Evolutionary conservation across 2,888 invertebrate species (phyloP).

Genomic region (Deilephila elpenor): DNA sequence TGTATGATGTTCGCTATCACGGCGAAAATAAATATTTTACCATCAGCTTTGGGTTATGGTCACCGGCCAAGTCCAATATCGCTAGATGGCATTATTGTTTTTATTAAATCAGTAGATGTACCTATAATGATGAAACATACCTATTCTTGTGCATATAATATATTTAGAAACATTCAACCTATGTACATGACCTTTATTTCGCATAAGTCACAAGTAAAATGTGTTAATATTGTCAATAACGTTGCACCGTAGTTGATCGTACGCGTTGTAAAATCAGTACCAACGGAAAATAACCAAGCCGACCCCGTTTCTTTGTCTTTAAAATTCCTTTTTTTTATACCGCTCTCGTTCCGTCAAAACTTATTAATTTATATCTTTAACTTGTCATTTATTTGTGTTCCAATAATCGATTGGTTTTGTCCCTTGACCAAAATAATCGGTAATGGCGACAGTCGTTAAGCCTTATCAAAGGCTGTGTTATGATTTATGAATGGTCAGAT

Average conservation of each 20-base stretch:
- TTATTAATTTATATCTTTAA: constrained; percentile 17
- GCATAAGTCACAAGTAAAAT: not conserved
- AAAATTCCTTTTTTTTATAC: constrained; percentile 51
- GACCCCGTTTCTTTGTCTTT: constrained; percentile 72
- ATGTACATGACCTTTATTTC: no score
- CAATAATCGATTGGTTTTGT: constrained; percentile 17
- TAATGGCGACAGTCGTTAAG: constrained; percentile 16
- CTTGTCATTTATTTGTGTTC: constrained; percentile 21
- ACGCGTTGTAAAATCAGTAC: constrained; percentile 49
- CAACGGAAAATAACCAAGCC: constrained; percentile 66
- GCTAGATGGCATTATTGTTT: no score
- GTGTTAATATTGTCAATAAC: constrained; percentile 32
- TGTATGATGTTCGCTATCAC: no score
- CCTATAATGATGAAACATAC: no score
- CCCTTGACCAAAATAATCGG: constrained; percentile 25
- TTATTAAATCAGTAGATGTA: no score
- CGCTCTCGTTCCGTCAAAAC: constrained; percentile 29
- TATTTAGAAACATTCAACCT: no score
- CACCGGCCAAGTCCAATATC: no score
- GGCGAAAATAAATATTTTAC: no score
- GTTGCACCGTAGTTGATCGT: constrained; percentile 45
- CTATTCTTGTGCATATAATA: no score
- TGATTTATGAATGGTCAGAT: constrained; percentile 6
- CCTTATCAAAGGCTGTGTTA: constrained; percentile 2
- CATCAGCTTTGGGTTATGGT: no score